phyloP scores from a whole-genome alignment of 2,797 vertebrate genomes.

The Limnodromus scolopaceus region DNA sequence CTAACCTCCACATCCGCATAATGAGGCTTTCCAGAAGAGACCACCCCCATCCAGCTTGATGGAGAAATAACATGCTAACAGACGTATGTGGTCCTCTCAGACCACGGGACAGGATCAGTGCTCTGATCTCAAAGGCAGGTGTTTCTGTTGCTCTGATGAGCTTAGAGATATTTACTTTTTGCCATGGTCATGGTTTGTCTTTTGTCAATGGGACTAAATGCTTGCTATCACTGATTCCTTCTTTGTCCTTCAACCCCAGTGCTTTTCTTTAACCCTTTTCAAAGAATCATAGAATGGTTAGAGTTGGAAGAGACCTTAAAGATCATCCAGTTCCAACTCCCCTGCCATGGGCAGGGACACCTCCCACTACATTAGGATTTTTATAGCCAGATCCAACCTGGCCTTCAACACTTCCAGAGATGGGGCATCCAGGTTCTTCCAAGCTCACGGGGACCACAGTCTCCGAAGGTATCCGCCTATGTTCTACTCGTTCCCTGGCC shows the following conservation, averaged over 20 bases:
- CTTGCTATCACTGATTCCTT: not conserved
- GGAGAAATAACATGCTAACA: not conserved
- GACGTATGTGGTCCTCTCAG: not conserved
- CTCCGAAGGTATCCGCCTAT: no score
- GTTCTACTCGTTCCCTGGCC: no score
- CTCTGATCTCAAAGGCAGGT: not conserved
- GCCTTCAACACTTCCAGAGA: no score
- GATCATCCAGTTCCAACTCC: no score
- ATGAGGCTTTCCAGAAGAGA: not conserved
- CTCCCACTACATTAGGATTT: no score
- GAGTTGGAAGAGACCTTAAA: no score
- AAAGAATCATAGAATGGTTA: no score
- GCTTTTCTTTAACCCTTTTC: not conserved
- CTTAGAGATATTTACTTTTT: not conserved
- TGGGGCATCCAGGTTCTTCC: no score
- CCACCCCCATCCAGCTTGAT: not conserved
- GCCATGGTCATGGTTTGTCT: not conserved
- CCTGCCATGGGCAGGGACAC: no score
- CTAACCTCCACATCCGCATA: conserved; percentile 48
- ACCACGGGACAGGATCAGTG: rapidly evolving
- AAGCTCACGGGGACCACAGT: no score
- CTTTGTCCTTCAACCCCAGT: not conserved
- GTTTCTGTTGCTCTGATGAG: not conserved
- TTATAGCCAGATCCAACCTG: no score
- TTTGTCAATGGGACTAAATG: not conserved